A percentile compares a stretch with the other conserved stretches of the same genome.
Conservation (phyloP, 2,113 vertebrate species). For the Pyrgilauda ruficollis region DNA sequence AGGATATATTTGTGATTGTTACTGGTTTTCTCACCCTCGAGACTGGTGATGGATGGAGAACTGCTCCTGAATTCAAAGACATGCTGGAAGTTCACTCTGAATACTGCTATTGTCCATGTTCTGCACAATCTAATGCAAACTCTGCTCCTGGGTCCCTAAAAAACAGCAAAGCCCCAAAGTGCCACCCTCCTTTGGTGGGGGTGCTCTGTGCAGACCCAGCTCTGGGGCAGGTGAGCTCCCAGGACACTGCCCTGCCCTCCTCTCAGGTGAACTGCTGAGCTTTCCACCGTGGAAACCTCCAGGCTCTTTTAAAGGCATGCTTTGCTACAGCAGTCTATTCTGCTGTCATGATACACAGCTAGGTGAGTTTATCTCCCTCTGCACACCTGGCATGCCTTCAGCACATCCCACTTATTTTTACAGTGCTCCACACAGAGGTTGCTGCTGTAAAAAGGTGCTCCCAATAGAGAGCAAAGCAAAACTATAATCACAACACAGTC, state of each 20-base stretch:
- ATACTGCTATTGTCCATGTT: too few relatives aligned
- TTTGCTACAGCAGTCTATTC: neutral
- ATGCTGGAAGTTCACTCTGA: neutral
- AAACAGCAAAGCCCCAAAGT: rapidly evolving
- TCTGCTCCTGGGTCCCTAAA: neutral
- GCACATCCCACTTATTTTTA: neutral
- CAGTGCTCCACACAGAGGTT: neutral
- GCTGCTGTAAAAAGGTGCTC: neutral
- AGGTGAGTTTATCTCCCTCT: constrained; percentile 12
- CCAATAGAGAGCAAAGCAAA: neutral
- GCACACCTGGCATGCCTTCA: neutral
- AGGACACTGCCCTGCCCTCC: neutral
- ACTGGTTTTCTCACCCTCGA: neutral
- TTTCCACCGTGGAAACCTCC: neutral
- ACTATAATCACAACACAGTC: neutral
- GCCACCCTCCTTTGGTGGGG: neutral
- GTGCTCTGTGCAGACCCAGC: neutral
- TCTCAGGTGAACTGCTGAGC: neutral
- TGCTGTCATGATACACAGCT: neutral
- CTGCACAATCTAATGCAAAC: neutral
- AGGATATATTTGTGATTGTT: neutral
- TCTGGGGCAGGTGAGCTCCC: neutral
- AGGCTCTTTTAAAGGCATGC: neutral
- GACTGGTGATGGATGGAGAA: neutral
- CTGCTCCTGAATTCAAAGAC: neutral